phyloP scores from a whole-genome alignment of 2,113 vertebrate genomes.

The Protomyctophum bolini region DNA sequence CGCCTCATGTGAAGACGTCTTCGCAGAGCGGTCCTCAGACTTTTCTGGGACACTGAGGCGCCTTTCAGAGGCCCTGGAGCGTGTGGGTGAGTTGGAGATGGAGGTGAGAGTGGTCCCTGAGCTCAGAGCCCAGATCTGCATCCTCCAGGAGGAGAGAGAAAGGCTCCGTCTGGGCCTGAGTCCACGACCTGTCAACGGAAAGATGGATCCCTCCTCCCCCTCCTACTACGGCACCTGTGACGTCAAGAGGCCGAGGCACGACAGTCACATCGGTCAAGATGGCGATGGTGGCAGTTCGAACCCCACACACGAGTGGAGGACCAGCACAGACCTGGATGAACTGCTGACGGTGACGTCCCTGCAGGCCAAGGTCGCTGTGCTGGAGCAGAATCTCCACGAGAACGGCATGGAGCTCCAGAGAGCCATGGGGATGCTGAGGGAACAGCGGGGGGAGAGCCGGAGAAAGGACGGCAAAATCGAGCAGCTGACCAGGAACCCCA shows the following conservation, averaged over 20 bases:
- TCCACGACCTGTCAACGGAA: slow-evolving; percentile 51
- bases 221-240: slow-evolving; percentile 32
- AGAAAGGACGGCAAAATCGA: slow-evolving; percentile 80
- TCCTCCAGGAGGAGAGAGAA: slow-evolving; percentile 72
- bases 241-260: slow-evolving; percentile 50
- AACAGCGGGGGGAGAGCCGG: slow-evolving; percentile 80
- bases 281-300: slow-evolving; percentile 17
- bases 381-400: slow-evolving; percentile 84
- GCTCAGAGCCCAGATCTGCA: slow-evolving; percentile 72
- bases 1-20: slow-evolving; percentile 55
- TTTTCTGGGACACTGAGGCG: slow-evolving; percentile 59
- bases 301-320: slow-evolving; percentile 67
- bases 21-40: slow-evolving; percentile 49
- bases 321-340: slow-evolving; percentile 70
- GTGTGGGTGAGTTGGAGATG: slow-evolving; percentile 75
- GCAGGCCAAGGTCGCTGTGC: slow-evolving; percentile 80
- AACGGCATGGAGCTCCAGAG: slow-evolving; percentile 80
- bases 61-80: slow-evolving; percentile 65
- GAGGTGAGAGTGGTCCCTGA: slow-evolving; percentile 73
- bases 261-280: slow-evolving; percentile 23
- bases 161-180: slow-evolving; percentile 61
- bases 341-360: slow-evolving; percentile 67
- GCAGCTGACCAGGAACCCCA: slow-evolving; percentile 72
- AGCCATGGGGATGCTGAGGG: slow-evolving; percentile 73
- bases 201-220: slow-evolving; percentile 8